Evolutionary conservation across 64 coral and sea anemone species (phyloP).

Genomic region (Pachyseris speciosa): DNA sequence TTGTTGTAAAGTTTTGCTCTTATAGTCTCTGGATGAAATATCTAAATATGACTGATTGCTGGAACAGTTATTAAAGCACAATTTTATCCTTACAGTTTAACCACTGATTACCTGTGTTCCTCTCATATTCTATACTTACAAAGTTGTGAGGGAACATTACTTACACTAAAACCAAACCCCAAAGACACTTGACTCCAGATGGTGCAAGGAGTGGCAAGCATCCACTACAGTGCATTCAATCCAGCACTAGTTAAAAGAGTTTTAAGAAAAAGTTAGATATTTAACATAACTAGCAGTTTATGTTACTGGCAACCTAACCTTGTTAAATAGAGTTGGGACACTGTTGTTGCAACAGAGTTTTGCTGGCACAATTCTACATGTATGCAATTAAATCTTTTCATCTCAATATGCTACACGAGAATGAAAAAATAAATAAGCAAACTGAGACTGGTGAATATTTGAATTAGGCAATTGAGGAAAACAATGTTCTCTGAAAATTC

Average conservation of each 20-base stretch:
- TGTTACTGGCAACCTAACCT: no score
- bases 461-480: no score
- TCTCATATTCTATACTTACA: slow-evolving; percentile 86
- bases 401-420: no score
- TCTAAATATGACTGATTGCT: no score
- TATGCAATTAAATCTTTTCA: no score
- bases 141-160: slow-evolving; percentile 64
- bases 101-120: slow-evolving; percentile 77
- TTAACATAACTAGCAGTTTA: neutral
- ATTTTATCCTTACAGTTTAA: neutral
- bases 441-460: no score
- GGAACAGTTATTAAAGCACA: neutral
- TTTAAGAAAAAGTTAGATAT: slow-evolving; percentile 59
- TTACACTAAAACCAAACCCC: slow-evolving; percentile 63
- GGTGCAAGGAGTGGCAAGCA: slow-evolving; percentile 99
- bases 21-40: neutral
- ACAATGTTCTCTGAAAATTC: no score
- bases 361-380: no score
- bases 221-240: slow-evolving; percentile 70
- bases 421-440: no score
- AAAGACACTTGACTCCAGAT: slow-evolving; percentile 95
- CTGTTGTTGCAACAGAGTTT: no score
- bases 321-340: no score
- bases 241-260: slow-evolving; percentile 78
- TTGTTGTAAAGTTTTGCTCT: no score